These are phyloP conservation scores for Bombus consobrinus DNA, from an alignment of 1,140 invertebrate genomes.

Conservation along the genomic window DNA sequence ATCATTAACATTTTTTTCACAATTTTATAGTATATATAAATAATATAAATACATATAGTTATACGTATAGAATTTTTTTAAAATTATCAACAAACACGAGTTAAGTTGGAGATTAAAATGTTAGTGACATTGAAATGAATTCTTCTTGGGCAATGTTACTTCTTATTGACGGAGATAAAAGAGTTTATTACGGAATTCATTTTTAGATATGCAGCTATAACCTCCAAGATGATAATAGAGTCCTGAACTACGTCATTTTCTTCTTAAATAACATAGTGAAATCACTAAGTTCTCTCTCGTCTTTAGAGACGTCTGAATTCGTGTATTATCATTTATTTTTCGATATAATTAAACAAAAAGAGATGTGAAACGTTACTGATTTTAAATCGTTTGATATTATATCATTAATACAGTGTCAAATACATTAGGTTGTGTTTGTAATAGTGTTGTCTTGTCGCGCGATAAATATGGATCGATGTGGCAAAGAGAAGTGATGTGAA, in stretches of 20 bases:
- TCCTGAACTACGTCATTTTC: not conserved
- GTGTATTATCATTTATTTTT: not conserved
- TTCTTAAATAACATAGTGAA: slow-evolving; percentile 6
- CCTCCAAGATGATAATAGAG: slow-evolving; percentile 33
- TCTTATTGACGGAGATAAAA: not conserved
- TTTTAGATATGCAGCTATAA: slow-evolving; percentile 31
- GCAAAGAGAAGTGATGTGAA: slow-evolving; percentile 25
- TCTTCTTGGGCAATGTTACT: not conserved
- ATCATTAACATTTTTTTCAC: not conserved
- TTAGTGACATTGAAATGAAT: not conserved
- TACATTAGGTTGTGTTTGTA: not conserved
- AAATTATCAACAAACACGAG: not conserved
- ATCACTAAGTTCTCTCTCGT: not conserved
- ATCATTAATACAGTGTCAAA: not conserved
- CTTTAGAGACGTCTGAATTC: not conserved
- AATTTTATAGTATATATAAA: not conserved
- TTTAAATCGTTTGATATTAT: not conserved
- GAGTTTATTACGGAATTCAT: not conserved
- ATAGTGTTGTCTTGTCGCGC: slow-evolving; percentile 6
- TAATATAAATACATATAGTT: too few relatives aligned
- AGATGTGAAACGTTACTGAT: not conserved
- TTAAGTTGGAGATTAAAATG: not conserved
- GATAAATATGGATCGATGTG: slow-evolving; percentile 35
- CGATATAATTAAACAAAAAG: not conserved
- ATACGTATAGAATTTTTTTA: too few relatives aligned